Percentiles rank a stretch among this genome's conserved stretches.
phyloP scores from a whole-genome alignment of 1,140 invertebrate species.

The Panonychus citri region DNA sequence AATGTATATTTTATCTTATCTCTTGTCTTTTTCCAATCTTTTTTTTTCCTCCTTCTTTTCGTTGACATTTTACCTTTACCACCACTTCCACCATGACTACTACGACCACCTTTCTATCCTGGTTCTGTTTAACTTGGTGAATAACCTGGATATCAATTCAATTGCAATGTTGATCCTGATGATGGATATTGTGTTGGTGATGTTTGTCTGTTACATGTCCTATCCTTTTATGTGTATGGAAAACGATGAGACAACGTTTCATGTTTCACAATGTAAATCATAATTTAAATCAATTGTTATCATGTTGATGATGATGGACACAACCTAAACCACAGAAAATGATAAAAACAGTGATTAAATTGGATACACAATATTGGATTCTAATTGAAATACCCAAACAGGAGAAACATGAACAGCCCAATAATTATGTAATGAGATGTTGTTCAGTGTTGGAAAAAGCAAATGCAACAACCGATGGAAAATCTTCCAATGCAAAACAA shows the following conservation, averaged over 20 bases:
- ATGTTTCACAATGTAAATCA: neutral
- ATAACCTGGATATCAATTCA: no score
- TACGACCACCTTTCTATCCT: neutral
- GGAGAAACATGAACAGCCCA: constrained; percentile 66
- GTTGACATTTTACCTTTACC: neutral
- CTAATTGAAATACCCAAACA: constrained; percentile 55
- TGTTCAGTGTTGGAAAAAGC: constrained; percentile 70
- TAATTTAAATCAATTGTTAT: no score
- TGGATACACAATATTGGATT: constrained; percentile 81
- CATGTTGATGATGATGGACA: neutral
- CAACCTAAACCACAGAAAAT: constrained; percentile 27
- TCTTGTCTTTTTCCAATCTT: neutral
- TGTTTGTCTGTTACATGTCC: neutral
- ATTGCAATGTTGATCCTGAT: no score
- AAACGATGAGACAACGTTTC: neutral
- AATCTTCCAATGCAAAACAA: constrained; percentile 45
- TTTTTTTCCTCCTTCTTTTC: neutral
- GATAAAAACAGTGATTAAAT: constrained; percentile 76
- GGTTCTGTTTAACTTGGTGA: no score
- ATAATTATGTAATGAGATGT: constrained; percentile 61
- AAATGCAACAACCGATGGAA: constrained; percentile 49
- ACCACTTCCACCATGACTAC: neutral
- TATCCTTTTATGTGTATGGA: neutral
- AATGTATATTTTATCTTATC: no score
- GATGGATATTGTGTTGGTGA: no score